Base-by-base conservation (phyloP, 1,140 invertebrate species). In the Zaprionus taronus region DNA sequence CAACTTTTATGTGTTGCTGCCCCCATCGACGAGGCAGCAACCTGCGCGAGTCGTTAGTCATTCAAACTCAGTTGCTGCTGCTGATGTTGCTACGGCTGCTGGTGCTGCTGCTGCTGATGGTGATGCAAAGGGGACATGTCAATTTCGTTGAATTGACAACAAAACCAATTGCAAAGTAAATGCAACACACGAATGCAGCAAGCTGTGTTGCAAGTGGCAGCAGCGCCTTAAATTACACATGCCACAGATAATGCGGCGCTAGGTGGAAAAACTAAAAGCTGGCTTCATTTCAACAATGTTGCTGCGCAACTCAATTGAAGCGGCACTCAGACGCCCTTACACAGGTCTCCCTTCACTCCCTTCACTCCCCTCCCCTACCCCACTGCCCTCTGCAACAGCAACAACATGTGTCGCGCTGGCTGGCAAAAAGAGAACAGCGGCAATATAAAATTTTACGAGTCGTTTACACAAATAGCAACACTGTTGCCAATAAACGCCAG, bases 381-480 rank as follows among this genome's bases (percentile, higher is more conserved):
- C 38, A 22, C 17, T 20, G 20, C 2, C n/a, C 17, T 9, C 6
- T n/a, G 41, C 6, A 47, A 11, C 47, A 49, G 53, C 34, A 51
- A 63, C 51, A 65, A 70, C 70, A 72, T 77, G 72, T 77, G 77
- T 77, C 38, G 60, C 51, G 28, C 22, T 26, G 63, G 55, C 24
- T 11, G 31, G 31, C 31, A 44, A 63, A 70, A 70, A 57, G 61
- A 80, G 66, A 73, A 66, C 68, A 63, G 78, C 84, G 70, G 74
- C 81, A 84, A 69, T 87, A 89, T 89, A 90, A 90, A 89, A 90
- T 90, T 89, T 89, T 90, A 89, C 85, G 85, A 89, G 72, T 89
- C 85, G 85, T 84, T 89, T 89, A 89, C 85, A 90, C 85, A 89
- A 89, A 89, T 89, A 77, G 85, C 85, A 89, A 89, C 85, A 89